Evolutionary conservation across 2,113 vertebrate species (phyloP), one percentile per base, ranked within the genome.

Genomic region (Lasiurus cinereus): DNA sequence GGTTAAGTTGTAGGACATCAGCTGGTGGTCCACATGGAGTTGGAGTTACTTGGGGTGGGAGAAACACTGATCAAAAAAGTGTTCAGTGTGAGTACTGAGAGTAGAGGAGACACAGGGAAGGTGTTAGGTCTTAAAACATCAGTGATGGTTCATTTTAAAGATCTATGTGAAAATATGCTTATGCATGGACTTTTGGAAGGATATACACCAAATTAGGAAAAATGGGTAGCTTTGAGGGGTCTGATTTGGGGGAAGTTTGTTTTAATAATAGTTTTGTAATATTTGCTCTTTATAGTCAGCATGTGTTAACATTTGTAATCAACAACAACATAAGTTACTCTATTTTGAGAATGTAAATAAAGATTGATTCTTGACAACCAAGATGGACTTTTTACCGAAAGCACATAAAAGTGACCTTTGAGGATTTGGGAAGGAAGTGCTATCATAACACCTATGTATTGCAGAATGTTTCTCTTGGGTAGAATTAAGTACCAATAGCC

Each of bases 311-410:
- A 50, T 48, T 77, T 79, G 56, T 72, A 83, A 67, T 43, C 33
- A 77, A 22, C 52, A n/a, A 77, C n/a, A 36, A 31, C 6, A 80
- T 29, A 50, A n/a, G 46, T 33, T 70, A 85, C 27, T 89, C 31
- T 6, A 7, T 33, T 92, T 92, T 92, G 43, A 94, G 59, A 43
- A 50, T 74, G 84, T 88, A 83, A 91, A 29, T 85, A 90, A 62
- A 78, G 39, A n/a, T 80, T 67, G 12, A 85, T 83, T 91, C 29
- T 90, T 95, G 67, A 62, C n/a, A 73, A 52, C n/a, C n/a, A 86
- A 43, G 59, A 1, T 50, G 31, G 48, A 56, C 46, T 22, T 62
- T 43, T 36, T 86, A 18, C 36, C 27, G n/a, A 59, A 66, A 76
- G 46, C 48, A 80, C 21, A 6, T 66, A 74, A 67, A 83, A 74